Conservation (phyloP, 1,140 invertebrate species). For the Lerema accius region DNA sequence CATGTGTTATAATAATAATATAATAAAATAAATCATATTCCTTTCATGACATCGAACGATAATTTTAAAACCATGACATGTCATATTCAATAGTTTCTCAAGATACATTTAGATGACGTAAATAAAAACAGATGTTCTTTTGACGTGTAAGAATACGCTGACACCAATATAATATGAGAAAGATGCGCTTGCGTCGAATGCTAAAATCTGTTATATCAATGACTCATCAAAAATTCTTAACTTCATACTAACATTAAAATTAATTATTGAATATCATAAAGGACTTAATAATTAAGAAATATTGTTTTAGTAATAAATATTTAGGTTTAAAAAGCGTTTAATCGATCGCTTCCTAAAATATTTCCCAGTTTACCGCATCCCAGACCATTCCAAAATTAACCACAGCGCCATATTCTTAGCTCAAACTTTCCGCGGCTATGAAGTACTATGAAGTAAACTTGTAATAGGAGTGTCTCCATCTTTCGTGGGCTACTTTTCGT, state of each 20-base stretch:
- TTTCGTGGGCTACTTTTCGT: conserved; percentile 49
- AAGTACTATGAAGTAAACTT: conserved; percentile 51
- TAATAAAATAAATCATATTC: too few relatives aligned
- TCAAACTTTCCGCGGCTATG: conserved; percentile 52
- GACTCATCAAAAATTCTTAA: conserved; percentile 10
- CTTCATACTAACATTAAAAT: conserved; percentile 4
- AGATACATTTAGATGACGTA: background rate
- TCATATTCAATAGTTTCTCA: background rate
- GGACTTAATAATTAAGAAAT: conserved; percentile 4
- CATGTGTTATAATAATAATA: too few relatives aligned
- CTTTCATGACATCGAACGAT: too few relatives aligned
- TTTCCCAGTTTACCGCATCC: conserved; percentile 47
- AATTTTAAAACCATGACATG: too few relatives aligned
- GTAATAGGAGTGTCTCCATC: conserved; percentile 36
- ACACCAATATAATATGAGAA: background rate
- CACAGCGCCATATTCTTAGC: conserved; percentile 69
- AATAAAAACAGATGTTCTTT: background rate
- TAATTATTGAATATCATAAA: background rate
- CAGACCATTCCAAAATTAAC: conserved; percentile 79
- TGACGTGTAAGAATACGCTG: background rate
- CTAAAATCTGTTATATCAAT: background rate
- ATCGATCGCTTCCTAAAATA: conserved; percentile 50
- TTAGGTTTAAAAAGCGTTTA: conserved; percentile 37
- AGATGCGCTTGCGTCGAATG: background rate
- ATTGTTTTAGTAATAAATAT: conserved; percentile 18